Evolutionary conservation across 2,113 vertebrate species (phyloP).

Genomic region (Arizona elegans): DNA sequence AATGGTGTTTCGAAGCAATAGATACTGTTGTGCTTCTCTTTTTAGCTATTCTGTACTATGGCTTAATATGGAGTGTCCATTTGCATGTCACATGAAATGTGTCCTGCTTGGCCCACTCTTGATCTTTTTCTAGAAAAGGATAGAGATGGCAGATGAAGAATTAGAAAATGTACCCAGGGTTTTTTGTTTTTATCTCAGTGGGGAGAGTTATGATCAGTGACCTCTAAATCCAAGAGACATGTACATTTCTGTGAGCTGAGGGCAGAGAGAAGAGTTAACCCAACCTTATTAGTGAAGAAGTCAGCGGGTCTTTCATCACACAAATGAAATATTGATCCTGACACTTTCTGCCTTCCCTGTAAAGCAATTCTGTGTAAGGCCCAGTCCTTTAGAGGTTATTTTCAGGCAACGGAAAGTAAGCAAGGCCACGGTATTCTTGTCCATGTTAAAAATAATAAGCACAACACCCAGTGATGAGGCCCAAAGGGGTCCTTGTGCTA

Average conservation of each 20-base stretch:
- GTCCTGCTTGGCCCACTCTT: background rate
- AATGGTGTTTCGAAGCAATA: background rate
- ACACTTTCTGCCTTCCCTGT: background rate
- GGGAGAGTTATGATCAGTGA: rapidly evolving
- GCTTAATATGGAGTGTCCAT: background rate
- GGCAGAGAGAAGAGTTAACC: background rate
- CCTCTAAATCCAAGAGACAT: background rate
- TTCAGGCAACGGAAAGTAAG: background rate
- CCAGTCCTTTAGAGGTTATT: background rate
- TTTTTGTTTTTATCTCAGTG: background rate
- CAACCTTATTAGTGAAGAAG: background rate
- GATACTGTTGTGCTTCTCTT: background rate
- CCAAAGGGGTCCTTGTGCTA: background rate
- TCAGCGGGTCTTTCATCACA: background rate
- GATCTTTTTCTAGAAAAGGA: background rate
- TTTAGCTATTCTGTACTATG: background rate
- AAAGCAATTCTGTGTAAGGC: background rate
- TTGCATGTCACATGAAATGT: background rate
- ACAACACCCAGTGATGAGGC: no score
- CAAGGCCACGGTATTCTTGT: background rate
- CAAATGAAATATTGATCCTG: background rate
- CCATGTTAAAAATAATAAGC: background rate
- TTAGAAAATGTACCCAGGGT: rapidly evolving
- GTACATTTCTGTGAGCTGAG: background rate
- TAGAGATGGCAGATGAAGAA: background rate